Conservation (phyloP, 2,797 vertebrate species). For the Discoglossus pictus region DNA sequence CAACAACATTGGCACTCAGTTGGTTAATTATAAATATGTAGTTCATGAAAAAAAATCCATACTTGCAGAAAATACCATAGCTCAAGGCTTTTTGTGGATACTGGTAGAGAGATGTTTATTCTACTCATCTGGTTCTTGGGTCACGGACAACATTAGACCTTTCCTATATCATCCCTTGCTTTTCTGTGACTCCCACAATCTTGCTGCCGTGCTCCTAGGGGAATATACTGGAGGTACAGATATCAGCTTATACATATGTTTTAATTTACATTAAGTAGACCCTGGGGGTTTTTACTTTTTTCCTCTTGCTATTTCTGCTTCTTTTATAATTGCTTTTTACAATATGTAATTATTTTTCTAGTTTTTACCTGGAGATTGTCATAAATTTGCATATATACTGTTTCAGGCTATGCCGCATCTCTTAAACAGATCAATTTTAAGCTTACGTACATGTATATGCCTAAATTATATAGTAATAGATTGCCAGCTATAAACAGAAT, state of each 20-base stretch:
- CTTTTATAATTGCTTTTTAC: slow-evolving; percentile 43
- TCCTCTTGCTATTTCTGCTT: slow-evolving; percentile 13
- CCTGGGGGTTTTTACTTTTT: slow-evolving; percentile 20
- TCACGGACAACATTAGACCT: no score
- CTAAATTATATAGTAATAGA: slow-evolving; percentile 24
- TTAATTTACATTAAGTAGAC: slow-evolving; percentile 46
- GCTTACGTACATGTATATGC: slow-evolving; percentile 5
- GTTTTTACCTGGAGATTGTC: slow-evolving; percentile 29
- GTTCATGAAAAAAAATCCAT: no score
- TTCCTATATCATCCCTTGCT: not conserved
- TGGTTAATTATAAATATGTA: no score
- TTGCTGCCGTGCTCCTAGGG: slow-evolving; percentile 20
- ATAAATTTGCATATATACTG: slow-evolving; percentile 24
- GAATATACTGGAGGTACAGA: slow-evolving; percentile 14
- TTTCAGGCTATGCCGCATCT: slow-evolving; percentile 21
- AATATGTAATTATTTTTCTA: slow-evolving; percentile 34
- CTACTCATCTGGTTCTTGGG: no score
- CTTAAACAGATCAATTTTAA: slow-evolving; percentile 34
- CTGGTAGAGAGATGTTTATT: no score
- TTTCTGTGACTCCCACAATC: slow-evolving; percentile 2
- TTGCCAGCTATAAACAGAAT: not conserved
- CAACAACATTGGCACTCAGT: no score
- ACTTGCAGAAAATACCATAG: no score
- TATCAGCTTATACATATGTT: slow-evolving; percentile 39
- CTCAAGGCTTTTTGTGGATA: no score